These are phyloP conservation scores for rabbit (Oryctolagus cuniculus) DNA, from an alignment of 2,113 vertebrate genomes.

Conservation along the genomic window DNA sequence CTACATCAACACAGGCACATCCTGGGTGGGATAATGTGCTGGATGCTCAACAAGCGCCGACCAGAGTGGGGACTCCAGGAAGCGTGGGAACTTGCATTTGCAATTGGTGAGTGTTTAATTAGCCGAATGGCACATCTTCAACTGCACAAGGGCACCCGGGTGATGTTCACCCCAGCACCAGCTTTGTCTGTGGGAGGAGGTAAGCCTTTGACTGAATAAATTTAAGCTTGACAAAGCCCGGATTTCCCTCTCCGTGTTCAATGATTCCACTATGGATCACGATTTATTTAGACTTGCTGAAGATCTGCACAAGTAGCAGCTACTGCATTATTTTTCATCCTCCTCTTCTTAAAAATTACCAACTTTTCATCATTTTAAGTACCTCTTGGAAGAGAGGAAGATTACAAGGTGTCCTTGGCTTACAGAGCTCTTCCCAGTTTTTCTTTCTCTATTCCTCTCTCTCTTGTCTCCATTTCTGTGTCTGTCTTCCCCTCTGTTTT, in stretches of 20 bases:
- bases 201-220: conserved; percentile 24
- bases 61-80: not conserved
- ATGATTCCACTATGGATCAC: not conserved
- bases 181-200: not conserved
- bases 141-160: not conserved
- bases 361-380: conserved; percentile 55
- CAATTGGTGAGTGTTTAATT: conserved; percentile 63
- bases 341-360: conserved; percentile 33
- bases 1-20: not conserved
- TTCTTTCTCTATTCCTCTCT: not conserved
- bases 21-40: not conserved
- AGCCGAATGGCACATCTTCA: conserved; percentile 66
- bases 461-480: not conserved
- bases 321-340: not conserved
- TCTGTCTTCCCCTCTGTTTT: not conserved
- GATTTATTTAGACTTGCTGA: conserved; percentile 44
- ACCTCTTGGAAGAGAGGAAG: conserved; percentile 26
- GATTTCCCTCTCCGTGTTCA: conserved; percentile 24
- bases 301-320: not conserved
- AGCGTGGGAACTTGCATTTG: not conserved
- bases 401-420: not conserved
- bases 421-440: not conserved
- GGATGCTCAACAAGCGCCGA: not conserved
- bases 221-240: conserved; percentile 9
- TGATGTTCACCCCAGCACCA: not conserved